A percentile compares a stretch with the other conserved stretches of the same genome.
Evolutionary conservation across 2,888 invertebrate species (phyloP).

Genomic region (Cheilosia vernalis): DNA sequence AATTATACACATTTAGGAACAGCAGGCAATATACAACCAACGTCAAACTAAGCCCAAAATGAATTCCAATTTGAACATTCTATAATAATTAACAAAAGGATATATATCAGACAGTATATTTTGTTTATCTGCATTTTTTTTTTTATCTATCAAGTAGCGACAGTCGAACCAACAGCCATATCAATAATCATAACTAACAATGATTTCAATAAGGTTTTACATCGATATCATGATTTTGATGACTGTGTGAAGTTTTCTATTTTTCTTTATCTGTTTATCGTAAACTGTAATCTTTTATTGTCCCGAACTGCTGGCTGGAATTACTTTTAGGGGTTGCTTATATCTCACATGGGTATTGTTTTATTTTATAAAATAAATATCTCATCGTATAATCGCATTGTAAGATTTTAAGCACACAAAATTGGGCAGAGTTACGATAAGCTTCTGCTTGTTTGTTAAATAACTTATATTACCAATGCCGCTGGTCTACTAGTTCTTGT

Average conservation of each 20-base stretch:
- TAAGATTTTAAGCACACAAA: conserved; percentile 56
- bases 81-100: conserved; percentile 13
- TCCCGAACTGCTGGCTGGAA: conserved; percentile 40
- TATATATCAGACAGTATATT: conserved; percentile 31
- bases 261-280: conserved; percentile 64
- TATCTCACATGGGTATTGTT: conserved; percentile 26
- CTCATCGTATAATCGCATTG: conserved; percentile 36
- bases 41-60: not conserved
- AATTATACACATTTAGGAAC: not conserved
- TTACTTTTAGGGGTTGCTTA: conserved; percentile 41
- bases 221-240: conserved; percentile 50
- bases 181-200: conserved; percentile 53
- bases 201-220: conserved; percentile 42
- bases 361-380: conserved; percentile 51
- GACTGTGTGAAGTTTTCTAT: conserved; percentile 21
- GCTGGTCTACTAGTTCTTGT: conserved; percentile 20
- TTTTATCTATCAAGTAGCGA: conserved; percentile 63
- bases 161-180: conserved; percentile 22
- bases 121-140: conserved; percentile 39
- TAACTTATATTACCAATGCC: not conserved
- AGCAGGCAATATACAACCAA: conserved; percentile 11
- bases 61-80: conserved; percentile 3
- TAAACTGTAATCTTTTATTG: conserved; percentile 58
- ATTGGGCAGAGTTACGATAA: conserved; percentile 45
- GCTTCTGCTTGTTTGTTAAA: conserved; percentile 32